Conservation (phyloP, 2,797 vertebrate genomes). For the Merluccius polli region DNA sequence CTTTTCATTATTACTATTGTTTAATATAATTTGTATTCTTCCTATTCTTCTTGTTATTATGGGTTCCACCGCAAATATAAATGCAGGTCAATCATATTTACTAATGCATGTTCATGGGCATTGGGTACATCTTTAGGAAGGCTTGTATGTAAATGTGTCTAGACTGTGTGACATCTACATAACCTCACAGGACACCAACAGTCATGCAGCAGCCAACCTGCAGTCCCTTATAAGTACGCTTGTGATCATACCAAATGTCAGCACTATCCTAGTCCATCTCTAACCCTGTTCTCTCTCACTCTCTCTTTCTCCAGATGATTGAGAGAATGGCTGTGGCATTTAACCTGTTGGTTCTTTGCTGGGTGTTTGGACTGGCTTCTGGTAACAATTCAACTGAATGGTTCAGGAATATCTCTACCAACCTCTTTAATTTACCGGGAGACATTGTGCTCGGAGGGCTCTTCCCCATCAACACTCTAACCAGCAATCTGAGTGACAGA, state of each 20-base stretch:
- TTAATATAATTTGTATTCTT: too few relatives aligned
- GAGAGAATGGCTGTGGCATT: constrained; percentile 53
- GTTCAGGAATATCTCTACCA: constrained; percentile 69
- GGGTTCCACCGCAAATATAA: background rate
- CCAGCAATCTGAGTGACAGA: constrained; percentile 56
- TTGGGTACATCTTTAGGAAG: background rate
- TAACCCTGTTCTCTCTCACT: background rate
- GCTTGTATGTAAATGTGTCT: constrained; percentile 1
- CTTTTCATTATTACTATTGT: background rate
- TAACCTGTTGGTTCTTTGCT: constrained; percentile 54
- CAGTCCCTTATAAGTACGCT: constrained; percentile 22
- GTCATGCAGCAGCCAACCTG: background rate
- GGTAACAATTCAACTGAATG: constrained; percentile 40
- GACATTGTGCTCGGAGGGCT: constrained; percentile 74
- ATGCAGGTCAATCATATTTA: background rate
- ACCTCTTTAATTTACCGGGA: constrained; percentile 66
- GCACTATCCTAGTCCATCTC: constrained; percentile 6
- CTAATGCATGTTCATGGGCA: background rate
- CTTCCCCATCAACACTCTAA: constrained; percentile 69
- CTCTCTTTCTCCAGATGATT: background rate
- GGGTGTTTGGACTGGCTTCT: constrained; percentile 23
- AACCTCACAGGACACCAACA: constrained; percentile 8
- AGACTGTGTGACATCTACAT: background rate
- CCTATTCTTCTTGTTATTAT: background rate
- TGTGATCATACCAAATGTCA: constrained; percentile 21